These are phyloP conservation scores for Phalloptychus januarius DNA, from an alignment of 2,797 vertebrate species.

Conservation along the genomic window DNA sequence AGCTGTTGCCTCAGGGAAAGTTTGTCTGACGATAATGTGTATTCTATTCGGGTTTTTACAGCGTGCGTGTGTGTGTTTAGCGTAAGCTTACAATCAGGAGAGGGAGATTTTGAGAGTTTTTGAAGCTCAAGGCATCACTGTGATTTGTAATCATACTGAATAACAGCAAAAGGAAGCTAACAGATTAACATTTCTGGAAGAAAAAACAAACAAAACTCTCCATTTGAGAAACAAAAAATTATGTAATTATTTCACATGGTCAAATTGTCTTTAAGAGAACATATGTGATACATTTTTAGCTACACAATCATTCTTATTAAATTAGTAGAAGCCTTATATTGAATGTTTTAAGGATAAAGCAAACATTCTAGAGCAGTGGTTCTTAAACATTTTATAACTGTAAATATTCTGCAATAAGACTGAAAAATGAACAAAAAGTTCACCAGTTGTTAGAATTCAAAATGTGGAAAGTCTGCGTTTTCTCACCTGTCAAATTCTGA, in stretches of 20 bases:
- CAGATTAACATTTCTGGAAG: slow-evolving; percentile 44
- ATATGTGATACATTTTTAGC: slow-evolving; percentile 16
- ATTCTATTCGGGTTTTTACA: slow-evolving; percentile 62
- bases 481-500: neutral
- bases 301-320: slow-evolving; percentile 12
- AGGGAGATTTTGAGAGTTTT: slow-evolving; percentile 65
- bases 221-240: slow-evolving; percentile 22
- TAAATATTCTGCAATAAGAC: neutral
- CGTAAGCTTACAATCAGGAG: slow-evolving; percentile 79
- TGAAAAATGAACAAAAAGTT: neutral
- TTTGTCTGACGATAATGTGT: slow-evolving; percentile 71
- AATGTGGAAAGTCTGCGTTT: neutral
- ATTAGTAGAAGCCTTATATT: slow-evolving; percentile 36
- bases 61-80: slow-evolving; percentile 67
- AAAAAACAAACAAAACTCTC: slow-evolving; percentile 37
- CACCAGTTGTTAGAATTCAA: neutral
- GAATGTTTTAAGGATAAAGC: slow-evolving; percentile 38
- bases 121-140: slow-evolving; percentile 76
- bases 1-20: slow-evolving; percentile 79
- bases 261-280: slow-evolving; percentile 22
- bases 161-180: slow-evolving; percentile 75
- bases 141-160: slow-evolving; percentile 73
- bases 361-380: slow-evolving; percentile 32
- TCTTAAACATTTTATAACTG: neutral
- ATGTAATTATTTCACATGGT: slow-evolving; percentile 7